Conservation (phyloP, 2,888 invertebrate genomes). For the Timema podura region DNA sequence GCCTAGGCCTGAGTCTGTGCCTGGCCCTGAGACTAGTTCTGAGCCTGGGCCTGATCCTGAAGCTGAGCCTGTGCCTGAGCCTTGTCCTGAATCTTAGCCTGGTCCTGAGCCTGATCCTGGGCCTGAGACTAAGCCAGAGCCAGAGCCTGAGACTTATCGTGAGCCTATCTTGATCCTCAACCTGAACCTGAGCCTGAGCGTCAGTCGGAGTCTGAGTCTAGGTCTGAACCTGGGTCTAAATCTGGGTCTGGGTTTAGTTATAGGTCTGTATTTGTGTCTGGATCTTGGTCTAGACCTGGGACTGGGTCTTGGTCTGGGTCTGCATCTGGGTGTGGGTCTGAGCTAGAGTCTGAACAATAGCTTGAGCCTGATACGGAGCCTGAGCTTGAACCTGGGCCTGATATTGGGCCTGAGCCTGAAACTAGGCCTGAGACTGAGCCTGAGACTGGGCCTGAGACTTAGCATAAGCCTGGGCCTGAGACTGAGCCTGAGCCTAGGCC, state of each 20-base stretch:
- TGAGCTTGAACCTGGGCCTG: slow-evolving; percentile 19
- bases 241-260: neutral
- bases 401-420: no score
- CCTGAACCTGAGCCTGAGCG: slow-evolving; percentile 32
- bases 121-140: neutral
- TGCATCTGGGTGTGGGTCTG: slow-evolving; percentile 35
- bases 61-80: neutral
- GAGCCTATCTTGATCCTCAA: slow-evolving; percentile 19
- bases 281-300: neutral
- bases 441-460: neutral
- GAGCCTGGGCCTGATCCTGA: slow-evolving; percentile 8
- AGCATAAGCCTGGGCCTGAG: no score
- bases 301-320: slow-evolving; percentile 29
- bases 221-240: slow-evolving; percentile 26
- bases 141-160: neutral
- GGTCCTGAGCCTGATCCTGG: neutral
- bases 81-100: neutral
- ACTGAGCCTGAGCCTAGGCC: neutral
- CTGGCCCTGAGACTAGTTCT: neutral
- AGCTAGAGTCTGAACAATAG: slow-evolving; percentile 29
- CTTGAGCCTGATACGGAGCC: slow-evolving; percentile 23
- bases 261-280: slow-evolving; percentile 8
- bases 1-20: neutral
- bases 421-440: neutral
- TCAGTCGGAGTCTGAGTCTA: slow-evolving; percentile 27